Evolutionary conservation across 1,140 invertebrate species (phyloP).

Genomic region (Chironomus tepperi): DNA sequence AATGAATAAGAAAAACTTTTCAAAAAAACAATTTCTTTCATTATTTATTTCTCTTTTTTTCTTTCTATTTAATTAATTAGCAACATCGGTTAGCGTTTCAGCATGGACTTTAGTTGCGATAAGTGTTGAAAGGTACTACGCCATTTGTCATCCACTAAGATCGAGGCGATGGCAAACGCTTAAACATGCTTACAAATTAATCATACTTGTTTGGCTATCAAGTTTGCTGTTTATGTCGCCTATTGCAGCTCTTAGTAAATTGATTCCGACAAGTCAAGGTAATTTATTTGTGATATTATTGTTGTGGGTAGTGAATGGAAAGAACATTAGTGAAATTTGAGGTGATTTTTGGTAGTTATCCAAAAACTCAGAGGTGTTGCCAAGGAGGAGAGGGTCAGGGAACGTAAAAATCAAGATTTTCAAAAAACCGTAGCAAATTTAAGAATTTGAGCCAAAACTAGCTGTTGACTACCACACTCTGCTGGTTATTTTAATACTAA

Average conservation of each 20-base stretch:
- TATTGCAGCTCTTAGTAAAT: constrained; percentile 52
- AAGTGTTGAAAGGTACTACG: constrained; percentile 82
- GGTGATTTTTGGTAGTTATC: no score
- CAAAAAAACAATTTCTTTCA: background rate
- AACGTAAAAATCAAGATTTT: no score
- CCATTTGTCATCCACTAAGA: constrained; percentile 79
- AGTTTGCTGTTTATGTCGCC: constrained; percentile 61
- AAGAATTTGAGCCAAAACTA: no score
- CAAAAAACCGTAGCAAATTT: no score
- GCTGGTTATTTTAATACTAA: no score
- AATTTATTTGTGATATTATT: background rate
- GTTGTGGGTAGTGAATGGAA: no score
- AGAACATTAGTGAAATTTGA: no score
- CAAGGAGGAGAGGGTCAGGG: no score
- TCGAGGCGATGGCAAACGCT: constrained; percentile 83
- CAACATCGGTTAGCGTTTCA: constrained; percentile 72
- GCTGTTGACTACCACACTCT: no score
- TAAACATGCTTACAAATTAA: constrained; percentile 82
- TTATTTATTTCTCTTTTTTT: background rate
- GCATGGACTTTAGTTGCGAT: constrained; percentile 87
- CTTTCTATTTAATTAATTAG: constrained; percentile 45
- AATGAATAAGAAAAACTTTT: no score
- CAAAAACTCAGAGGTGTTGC: no score
- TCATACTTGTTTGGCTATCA: constrained; percentile 61
- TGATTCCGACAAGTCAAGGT: constrained; percentile 44